Conservation (phyloP, 2,888 invertebrate genomes). For the Pelosia muscerda region DNA sequence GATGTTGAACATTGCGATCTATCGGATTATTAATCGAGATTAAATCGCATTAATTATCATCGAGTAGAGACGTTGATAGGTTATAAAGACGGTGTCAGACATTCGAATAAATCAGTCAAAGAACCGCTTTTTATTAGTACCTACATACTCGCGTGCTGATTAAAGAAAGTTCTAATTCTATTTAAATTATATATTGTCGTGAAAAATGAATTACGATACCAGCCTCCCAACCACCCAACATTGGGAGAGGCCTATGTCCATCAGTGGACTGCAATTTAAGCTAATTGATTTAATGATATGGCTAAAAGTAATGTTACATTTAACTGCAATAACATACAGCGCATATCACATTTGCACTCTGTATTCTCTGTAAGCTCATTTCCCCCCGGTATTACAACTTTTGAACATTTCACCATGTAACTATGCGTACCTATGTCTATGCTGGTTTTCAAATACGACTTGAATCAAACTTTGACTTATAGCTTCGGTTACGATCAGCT, state of each 20-base stretch:
- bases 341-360: too few relatives aligned
- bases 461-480: neutral
- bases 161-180: neutral
- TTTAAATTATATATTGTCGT: neutral
- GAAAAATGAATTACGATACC: neutral
- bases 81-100: slow-evolving; percentile 31
- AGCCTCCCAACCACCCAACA: too few relatives aligned
- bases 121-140: neutral
- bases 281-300: too few relatives aligned
- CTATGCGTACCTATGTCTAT: neutral
- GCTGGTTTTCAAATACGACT: slow-evolving; percentile 22
- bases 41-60: slow-evolving; percentile 53
- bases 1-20: slow-evolving; percentile 30
- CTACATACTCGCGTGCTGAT: neutral
- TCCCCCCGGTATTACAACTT: too few relatives aligned
- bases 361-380: too few relatives aligned
- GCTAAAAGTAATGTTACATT: too few relatives aligned
- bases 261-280: too few relatives aligned
- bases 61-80: slow-evolving; percentile 48
- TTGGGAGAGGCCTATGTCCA: too few relatives aligned
- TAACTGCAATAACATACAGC: too few relatives aligned
- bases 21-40: slow-evolving; percentile 50
- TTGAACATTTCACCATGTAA: neutral
- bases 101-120: neutral
- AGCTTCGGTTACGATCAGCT: neutral